Evolutionary conservation across 2,888 invertebrate species (phyloP).

Genomic region (Drosophila paramelanica): DNA sequence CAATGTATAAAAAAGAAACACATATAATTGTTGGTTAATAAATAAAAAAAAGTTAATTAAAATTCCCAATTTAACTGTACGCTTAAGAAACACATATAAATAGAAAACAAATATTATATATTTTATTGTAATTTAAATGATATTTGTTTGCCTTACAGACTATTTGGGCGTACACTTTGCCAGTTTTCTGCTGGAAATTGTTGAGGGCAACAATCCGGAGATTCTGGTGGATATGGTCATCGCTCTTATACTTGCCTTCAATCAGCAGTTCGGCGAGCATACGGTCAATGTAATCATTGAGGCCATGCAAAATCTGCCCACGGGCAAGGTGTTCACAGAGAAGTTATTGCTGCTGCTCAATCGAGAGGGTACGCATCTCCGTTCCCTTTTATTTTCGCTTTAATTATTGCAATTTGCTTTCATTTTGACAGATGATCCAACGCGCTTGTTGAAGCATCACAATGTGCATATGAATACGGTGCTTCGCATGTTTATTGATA

Average conservation of each 20-base stretch:
- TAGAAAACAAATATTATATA: no score
- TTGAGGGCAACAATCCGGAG: constrained; percentile 94
- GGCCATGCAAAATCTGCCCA: constrained; percentile 88
- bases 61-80: no score
- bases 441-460: constrained; percentile 91
- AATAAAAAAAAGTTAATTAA: no score
- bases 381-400: no score
- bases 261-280: constrained; percentile 91
- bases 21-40: no score
- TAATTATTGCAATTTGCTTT: not conserved
- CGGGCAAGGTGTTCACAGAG: constrained; percentile 95
- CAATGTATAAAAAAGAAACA: no score
- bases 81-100: no score
- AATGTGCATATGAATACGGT: constrained; percentile 93
- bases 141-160: constrained; percentile 86
- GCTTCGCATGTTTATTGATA: constrained; percentile 94
- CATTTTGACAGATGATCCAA: constrained; percentile 91
- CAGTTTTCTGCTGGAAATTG: constrained; percentile 91
- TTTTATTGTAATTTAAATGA: not conserved
- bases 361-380: constrained; percentile 90
- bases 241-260: constrained; percentile 93
- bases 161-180: constrained; percentile 94
- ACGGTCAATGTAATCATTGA: constrained; percentile 90
- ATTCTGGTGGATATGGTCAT: constrained; percentile 94
- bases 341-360: constrained; percentile 94